These are phyloP conservation scores for Metopia argyrocephala DNA, from an alignment of 2,888 invertebrate species.

Conservation along the genomic window DNA sequence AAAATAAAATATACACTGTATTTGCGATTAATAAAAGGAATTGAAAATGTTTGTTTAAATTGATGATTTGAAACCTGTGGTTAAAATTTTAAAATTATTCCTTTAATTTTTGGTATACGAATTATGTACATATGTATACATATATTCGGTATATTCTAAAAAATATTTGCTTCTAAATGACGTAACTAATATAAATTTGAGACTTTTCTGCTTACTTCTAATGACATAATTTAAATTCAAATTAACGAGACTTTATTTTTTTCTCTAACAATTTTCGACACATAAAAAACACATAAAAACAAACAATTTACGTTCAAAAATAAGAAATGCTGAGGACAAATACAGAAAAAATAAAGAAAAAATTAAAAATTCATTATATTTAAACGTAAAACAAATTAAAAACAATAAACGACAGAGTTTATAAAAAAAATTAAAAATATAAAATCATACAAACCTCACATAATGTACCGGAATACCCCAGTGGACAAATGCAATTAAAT, in stretches of 20 bases:
- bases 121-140: too few species aligned
- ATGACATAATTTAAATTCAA: slow-evolving; percentile 46
- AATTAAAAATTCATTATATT: slow-evolving; percentile 51
- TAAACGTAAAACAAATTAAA: slow-evolving; percentile 50
- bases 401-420: slow-evolving; percentile 17
- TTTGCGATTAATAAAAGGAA: too few species aligned
- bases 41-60: too few species aligned
- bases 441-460: slow-evolving; percentile 85
- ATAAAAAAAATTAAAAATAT: not conserved
- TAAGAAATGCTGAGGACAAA: not conserved
- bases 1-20: too few species aligned
- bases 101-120: too few species aligned
- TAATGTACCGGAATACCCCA: slow-evolving; percentile 90
- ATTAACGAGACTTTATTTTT: slow-evolving; percentile 25
- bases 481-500: slow-evolving; percentile 93
- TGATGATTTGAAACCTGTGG: too few species aligned
- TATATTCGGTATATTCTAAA: too few species aligned
- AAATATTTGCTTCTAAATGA: too few species aligned
- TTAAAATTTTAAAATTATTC: too few species aligned
- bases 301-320: slow-evolving; percentile 5
- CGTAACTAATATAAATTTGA: too few species aligned
- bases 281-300: slow-evolving; percentile 22
- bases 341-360: not conserved
- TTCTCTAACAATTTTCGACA: slow-evolving; percentile 5
- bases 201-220: slow-evolving; percentile 2